Evolutionary conservation across 2,113 vertebrate species (phyloP).

Genomic region (Myotis lucifugus): DNA sequence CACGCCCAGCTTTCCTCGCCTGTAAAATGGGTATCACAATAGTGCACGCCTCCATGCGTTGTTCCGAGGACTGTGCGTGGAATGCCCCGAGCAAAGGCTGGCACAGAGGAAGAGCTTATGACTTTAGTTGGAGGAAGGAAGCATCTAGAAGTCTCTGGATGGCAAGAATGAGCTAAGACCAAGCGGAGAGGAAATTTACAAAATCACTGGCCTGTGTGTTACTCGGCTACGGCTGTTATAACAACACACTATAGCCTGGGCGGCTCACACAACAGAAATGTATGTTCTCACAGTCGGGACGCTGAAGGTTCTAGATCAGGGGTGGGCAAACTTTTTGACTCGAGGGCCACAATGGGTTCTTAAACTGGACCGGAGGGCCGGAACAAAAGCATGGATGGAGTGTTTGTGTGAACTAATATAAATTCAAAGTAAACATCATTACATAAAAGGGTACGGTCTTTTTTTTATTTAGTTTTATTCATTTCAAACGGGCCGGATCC

Average conservation of each 20-base stretch:
- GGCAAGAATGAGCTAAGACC: not conserved
- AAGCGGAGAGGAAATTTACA: not conserved
- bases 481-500: no score
- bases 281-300: not conserved
- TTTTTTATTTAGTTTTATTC: no score
- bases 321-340: no score
- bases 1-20: not conserved
- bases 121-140: not conserved
- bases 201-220: not conserved
- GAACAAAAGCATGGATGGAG: no score
- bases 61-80: accelerated
- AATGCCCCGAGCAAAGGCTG: not conserved
- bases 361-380: no score
- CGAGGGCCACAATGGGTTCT: no score
- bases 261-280: not conserved
- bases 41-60: accelerated
- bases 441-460: no score
- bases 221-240: no score
- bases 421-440: no score
- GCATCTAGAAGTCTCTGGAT: not conserved
- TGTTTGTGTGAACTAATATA: no score
- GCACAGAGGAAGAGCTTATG: not conserved
- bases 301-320: not conserved
- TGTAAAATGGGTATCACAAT: not conserved
- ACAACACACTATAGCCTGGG: no score